phyloP scores from a whole-genome alignment of 2,888 invertebrate species.

The Pachliopta kotzebuea region DNA sequence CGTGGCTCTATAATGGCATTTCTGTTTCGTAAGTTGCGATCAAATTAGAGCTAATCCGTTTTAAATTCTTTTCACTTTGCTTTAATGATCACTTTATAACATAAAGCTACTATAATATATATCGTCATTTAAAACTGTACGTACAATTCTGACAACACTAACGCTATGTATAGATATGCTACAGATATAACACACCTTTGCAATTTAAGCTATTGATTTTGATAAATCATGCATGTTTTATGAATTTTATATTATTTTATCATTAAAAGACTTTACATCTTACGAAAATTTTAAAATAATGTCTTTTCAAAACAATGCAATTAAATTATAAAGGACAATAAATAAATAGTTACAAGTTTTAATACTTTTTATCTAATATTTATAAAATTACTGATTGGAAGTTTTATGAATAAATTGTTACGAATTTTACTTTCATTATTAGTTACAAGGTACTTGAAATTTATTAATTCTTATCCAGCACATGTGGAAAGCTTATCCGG shows the following conservation, averaged over 20 bases:
- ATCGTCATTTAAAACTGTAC: not conserved
- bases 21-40: slow-evolving; percentile 89
- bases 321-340: too few species aligned
- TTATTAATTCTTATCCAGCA: too few species aligned
- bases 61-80: not conserved
- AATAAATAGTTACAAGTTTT: too few species aligned
- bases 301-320: too few species aligned
- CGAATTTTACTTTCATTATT: too few species aligned
- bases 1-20: slow-evolving; percentile 93
- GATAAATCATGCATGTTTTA: not conserved
- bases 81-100: not conserved
- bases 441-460: too few species aligned
- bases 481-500: too few species aligned
- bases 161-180: not conserved
- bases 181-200: not conserved
- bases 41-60: not conserved
- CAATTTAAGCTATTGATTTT: not conserved
- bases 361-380: too few species aligned
- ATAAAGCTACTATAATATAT: not conserved
- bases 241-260: not conserved
- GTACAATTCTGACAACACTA: not conserved
- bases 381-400: too few species aligned
- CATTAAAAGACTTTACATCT: too few species aligned
- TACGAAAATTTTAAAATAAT: too few species aligned
- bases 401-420: too few species aligned